Base-by-base conservation (phyloP, 2,797 vertebrate genomes). In the Sebastes flavidus region DNA sequence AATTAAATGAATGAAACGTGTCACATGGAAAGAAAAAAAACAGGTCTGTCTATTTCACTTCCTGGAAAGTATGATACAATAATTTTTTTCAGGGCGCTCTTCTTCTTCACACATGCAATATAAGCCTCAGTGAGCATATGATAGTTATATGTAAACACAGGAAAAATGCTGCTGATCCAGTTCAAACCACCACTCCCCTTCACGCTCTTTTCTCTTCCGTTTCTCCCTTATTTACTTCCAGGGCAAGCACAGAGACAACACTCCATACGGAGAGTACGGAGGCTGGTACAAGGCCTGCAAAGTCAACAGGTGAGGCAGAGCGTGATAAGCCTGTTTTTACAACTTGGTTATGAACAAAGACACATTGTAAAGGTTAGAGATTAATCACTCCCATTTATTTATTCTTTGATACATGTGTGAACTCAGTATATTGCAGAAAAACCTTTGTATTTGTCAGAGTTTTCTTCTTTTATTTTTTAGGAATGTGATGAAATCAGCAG, bases 241-340 rank as follows among this genome's bases (percentile, higher is more conserved):
- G 97, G 96, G 96, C 90, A 97, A 97, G 77, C 96, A 97, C 90
- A 96, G 95, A 96, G 97, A 98, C 87, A 97, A 96, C 32, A 95
- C 96, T 68, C 97, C 97, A 0, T 98, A 98, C 0, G 96, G 97
- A 13, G 97, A 98, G 88, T 98, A 98, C 0, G 97, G 97, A 0
- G 97, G 97, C 91, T 98, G 97, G 97, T 98, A 98, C 95, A 98
- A 98, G 88, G 97, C 97, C 83, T 98, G 97, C 88, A 98, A 98
- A 92, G 97, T 98, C 81, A 98, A 97, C 95, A 98, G 97, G 97
- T 98, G 90, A 94, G 95, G 29, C 34, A 0, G 14, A 61, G 18
- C 7, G 10, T 10, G 38, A 71, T 67, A 54, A 76, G 66, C 3
- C 0, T 65, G 59, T 25, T 69, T 85, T 65, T 76, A 74, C 14